Evolutionary conservation across 1,140 invertebrate species (phyloP), one percentile per base, ranked within the genome.

Genomic region (Microplitis mediator): DNA sequence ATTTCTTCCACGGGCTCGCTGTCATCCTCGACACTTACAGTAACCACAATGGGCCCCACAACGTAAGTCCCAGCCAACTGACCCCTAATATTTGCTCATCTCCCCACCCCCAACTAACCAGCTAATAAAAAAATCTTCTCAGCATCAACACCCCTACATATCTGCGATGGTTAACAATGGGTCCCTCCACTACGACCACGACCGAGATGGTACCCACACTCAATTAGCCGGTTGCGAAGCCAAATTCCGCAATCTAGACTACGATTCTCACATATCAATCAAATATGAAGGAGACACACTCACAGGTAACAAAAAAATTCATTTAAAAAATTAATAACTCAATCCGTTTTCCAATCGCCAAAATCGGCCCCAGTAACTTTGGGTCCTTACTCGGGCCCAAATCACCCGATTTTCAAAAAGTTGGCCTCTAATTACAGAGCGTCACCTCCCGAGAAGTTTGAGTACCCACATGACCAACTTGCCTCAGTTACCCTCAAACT

Each of bases 161-260:
- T 99, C 97, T 70, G 97, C 96, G 1, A 99, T 99, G 97, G 89
- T 99, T 0, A 99, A 98, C 82, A 99, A 99, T 88, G 98, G 98
- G 31, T 91, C 93, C 14, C 86, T 98, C 64, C 92, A 94, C 82
- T 99, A 99, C 87, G 98, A 99, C 88, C 98, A 99, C 86, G 98
- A 99, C 85, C 87, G 94, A 36, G 98, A 99, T 89, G 98, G 98
- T 52, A 99, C 97, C 3, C 97, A 99, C 86, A 99, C 98, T 0
- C 95, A 98, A 85, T 81, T 99, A 5, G 93, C 95, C 39, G 98
- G 97, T 11, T 98, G 95, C 87, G 95, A 96, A 86, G 94, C 95
- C 1, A 96, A 97, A 82, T 96, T 99, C 83, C 89, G 98, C 73
- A 99, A 99, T 88, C 89, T 95, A 62, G 92, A 97, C 69, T 91